Evolutionary conservation across 2,888 invertebrate species (phyloP).

Genomic region (Caprella mutica): DNA sequence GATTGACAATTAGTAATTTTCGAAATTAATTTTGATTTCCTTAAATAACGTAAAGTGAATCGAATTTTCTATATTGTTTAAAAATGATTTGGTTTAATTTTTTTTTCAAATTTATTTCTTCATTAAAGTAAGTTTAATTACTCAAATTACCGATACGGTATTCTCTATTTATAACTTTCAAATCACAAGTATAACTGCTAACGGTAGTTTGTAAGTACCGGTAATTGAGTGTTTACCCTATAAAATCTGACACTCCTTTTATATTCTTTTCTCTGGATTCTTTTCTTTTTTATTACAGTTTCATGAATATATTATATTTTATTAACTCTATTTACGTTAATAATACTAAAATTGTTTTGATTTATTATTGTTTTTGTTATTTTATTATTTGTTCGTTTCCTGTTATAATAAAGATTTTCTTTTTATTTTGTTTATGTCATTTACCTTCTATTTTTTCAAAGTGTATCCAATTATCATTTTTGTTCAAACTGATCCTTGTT

Average conservation of each 20-base stretch:
- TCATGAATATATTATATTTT: not conserved
- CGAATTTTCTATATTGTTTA: no score
- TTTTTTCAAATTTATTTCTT: no score
- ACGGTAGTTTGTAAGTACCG: no score
- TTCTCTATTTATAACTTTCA: no score
- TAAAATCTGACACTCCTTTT: not conserved
- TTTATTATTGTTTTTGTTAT: not conserved
- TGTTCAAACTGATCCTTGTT: not conserved
- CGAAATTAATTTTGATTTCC: no score
- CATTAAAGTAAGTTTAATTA: no score
- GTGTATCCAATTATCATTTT: no score
- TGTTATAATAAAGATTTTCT: not conserved
- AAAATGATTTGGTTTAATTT: no score
- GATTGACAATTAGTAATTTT: no score
- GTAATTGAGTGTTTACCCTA: not conserved
- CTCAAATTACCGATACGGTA: no score
- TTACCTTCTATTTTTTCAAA: not conserved
- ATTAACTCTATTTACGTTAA: not conserved
- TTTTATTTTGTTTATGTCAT: not conserved
- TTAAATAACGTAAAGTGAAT: no score
- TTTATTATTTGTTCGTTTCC: not conserved
- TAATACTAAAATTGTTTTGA: not conserved
- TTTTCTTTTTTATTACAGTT: not conserved
- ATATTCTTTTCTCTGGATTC: not conserved
- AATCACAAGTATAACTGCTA: no score